Percentiles rank a stretch among this genome's conserved stretches.
phyloP scores from a whole-genome alignment of 2,888 invertebrate species.

The Nipponacmea schrenckii region DNA sequence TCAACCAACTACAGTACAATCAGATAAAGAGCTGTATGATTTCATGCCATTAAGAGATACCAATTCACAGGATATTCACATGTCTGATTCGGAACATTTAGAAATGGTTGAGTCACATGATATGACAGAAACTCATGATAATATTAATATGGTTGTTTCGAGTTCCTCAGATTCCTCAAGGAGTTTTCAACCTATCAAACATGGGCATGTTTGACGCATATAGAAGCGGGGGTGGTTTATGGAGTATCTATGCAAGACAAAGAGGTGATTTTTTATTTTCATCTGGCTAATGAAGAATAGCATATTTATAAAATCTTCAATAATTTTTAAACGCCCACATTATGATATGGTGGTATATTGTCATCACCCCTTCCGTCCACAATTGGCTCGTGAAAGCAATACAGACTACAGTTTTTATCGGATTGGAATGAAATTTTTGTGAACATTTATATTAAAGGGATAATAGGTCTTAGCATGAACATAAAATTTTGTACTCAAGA shows the following conservation, averaged over 20 bases:
- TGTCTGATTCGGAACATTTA: slow-evolving; percentile 57
- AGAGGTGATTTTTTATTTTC: neutral
- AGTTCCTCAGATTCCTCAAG: slow-evolving; percentile 23
- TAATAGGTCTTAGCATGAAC: too few relatives aligned
- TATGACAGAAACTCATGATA: slow-evolving; percentile 42
- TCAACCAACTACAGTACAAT: neutral
- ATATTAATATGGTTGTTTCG: slow-evolving; percentile 23
- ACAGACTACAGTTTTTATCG: too few relatives aligned
- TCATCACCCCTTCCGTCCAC: too few relatives aligned
- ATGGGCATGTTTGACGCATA: slow-evolving; percentile 29
- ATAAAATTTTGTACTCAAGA: too few relatives aligned
- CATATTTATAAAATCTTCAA: too few relatives aligned
- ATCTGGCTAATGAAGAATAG: too few relatives aligned
- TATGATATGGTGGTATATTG: too few relatives aligned
- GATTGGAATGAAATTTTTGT: too few relatives aligned
- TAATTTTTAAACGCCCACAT: too few relatives aligned
- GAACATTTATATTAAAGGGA: too few relatives aligned
- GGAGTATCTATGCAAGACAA: neutral
- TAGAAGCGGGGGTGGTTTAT: neutral
- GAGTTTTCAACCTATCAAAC: slow-evolving; percentile 36
- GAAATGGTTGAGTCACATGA: slow-evolving; percentile 54
- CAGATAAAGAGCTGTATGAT: slow-evolving; percentile 36
- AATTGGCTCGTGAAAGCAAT: too few relatives aligned
- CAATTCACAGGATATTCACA: slow-evolving; percentile 49
- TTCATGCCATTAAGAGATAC: slow-evolving; percentile 49